Evolutionary conservation across 2,888 invertebrate species (phyloP).

Genomic region (Aethes cnicana): DNA sequence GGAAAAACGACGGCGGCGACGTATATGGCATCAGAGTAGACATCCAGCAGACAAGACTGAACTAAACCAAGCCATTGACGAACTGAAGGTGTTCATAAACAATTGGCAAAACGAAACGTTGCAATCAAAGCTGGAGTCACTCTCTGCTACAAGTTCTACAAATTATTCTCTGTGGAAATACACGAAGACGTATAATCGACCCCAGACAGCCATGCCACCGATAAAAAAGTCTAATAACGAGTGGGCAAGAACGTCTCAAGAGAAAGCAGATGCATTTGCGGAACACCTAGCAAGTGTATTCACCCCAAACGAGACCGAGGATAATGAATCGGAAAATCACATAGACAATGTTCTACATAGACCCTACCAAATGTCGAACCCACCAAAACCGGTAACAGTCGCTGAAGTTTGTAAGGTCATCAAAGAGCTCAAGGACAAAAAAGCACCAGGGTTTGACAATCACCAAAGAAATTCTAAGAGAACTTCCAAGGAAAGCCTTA

Average conservation of each 20-base stretch:
- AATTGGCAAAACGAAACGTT: background rate
- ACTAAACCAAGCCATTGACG: background rate
- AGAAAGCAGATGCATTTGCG: background rate
- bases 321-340: too few species aligned
- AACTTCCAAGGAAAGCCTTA: too few species aligned
- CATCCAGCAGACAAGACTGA: background rate
- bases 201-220: background rate
- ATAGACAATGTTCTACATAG: too few species aligned
- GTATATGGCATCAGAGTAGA: background rate
- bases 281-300: background rate
- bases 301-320: conserved; percentile 4
- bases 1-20: background rate
- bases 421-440: too few species aligned
- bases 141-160: background rate
- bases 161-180: background rate
- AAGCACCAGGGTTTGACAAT: too few species aligned
- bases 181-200: background rate
- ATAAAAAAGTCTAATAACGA: background rate
- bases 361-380: too few species aligned
- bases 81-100: background rate
- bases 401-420: too few species aligned
- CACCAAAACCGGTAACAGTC: too few species aligned
- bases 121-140: background rate
- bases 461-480: too few species aligned
- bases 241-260: background rate